A percentile compares a stretch with the other conserved stretches of the same genome.
These are phyloP conservation scores for Siniperca scherzeri DNA, from an alignment of 2,797 vertebrate species.

Conservation along the genomic window DNA sequence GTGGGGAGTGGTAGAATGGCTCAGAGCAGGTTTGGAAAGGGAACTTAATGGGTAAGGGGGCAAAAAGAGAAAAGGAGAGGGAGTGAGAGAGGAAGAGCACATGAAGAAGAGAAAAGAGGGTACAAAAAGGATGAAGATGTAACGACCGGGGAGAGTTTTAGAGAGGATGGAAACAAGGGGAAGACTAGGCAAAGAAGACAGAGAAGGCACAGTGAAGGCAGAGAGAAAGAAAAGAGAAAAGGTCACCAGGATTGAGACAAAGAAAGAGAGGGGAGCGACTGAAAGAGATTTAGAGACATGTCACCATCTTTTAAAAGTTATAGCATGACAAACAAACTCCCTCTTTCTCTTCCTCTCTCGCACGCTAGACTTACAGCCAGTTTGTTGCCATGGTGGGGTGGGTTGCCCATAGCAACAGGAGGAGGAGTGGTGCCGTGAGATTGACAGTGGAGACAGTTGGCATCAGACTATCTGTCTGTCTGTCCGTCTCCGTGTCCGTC, in stretches of 20 bases:
- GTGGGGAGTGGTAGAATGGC: slow-evolving; percentile 37
- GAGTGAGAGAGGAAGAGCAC: slow-evolving; percentile 39
- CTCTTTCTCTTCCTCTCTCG: slow-evolving; percentile 74
- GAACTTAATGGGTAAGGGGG: slow-evolving; percentile 21
- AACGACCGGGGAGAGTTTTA: slow-evolving; percentile 68
- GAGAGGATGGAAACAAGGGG: slow-evolving; percentile 68
- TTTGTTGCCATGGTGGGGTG: slow-evolving; percentile 90
- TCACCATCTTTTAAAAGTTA: slow-evolving; percentile 88
- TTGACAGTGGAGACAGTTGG: slow-evolving; percentile 90
- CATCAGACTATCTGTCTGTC: slow-evolving; percentile 89
- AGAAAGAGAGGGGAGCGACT: slow-evolving; percentile 73
- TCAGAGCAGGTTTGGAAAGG: slow-evolving; percentile 32
- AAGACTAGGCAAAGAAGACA: slow-evolving; percentile 61
- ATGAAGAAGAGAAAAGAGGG: slow-evolving; percentile 37
- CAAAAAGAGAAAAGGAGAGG: slow-evolving; percentile 34
- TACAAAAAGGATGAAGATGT: slow-evolving; percentile 57
- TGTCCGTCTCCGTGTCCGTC: slow-evolving; percentile 83
- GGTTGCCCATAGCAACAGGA: slow-evolving; percentile 91
- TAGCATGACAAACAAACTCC: slow-evolving; percentile 87
- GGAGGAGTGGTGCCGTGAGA: slow-evolving; percentile 89
- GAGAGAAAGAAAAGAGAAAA: slow-evolving; percentile 78
- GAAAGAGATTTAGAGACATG: slow-evolving; percentile 86
- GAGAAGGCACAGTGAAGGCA: slow-evolving; percentile 60
- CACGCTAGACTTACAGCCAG: slow-evolving; percentile 89
- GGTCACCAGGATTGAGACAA: slow-evolving; percentile 81